Evolutionary conservation across 2,888 invertebrate species (phyloP).

Genomic region (Chymomyza fuscimana): DNA sequence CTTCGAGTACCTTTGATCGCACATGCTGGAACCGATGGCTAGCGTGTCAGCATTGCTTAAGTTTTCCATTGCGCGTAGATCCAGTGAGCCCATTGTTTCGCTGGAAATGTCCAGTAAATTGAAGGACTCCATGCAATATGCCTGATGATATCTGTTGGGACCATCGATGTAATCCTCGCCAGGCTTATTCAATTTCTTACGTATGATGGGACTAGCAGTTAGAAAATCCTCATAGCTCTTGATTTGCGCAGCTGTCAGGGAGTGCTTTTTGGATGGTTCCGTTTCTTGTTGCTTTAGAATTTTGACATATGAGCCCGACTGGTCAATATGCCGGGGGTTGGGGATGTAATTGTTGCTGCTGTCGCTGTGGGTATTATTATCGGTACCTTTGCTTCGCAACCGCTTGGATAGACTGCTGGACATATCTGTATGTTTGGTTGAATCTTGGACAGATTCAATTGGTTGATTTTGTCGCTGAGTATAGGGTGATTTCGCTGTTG

Average conservation of each 20-base stretch:
- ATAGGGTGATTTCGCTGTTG: slow-evolving; percentile 56
- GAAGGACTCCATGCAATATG: slow-evolving; percentile 72
- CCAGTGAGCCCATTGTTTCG: slow-evolving; percentile 62
- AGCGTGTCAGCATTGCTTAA: slow-evolving; percentile 76
- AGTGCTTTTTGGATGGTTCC: slow-evolving; percentile 22
- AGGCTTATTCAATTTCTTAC: slow-evolving; percentile 37
- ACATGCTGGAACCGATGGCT: slow-evolving; percentile 72
- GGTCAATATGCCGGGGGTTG: slow-evolving; percentile 71
- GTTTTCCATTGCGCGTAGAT: slow-evolving; percentile 75
- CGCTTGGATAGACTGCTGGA: slow-evolving; percentile 72
- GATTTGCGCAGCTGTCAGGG: slow-evolving; percentile 61
- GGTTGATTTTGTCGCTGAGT: slow-evolving; percentile 69
- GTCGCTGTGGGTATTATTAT: slow-evolving; percentile 69
- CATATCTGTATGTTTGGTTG: slow-evolving; percentile 76
- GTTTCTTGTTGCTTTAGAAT: slow-evolving; percentile 66
- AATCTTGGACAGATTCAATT: slow-evolving; percentile 66
- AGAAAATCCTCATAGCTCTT: slow-evolving; percentile 77
- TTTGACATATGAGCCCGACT: slow-evolving; percentile 77
- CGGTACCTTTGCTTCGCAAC: slow-evolving; percentile 65
- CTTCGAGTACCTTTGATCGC: slow-evolving; percentile 58
- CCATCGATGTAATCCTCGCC: slow-evolving; percentile 34
- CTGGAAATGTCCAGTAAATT: slow-evolving; percentile 67
- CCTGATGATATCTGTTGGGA: slow-evolving; percentile 63
- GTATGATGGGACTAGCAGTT: slow-evolving; percentile 70
- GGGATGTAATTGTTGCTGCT: slow-evolving; percentile 55